phyloP scores from a whole-genome alignment of 2,113 vertebrate species.

The Cinclus mexicanus region DNA sequence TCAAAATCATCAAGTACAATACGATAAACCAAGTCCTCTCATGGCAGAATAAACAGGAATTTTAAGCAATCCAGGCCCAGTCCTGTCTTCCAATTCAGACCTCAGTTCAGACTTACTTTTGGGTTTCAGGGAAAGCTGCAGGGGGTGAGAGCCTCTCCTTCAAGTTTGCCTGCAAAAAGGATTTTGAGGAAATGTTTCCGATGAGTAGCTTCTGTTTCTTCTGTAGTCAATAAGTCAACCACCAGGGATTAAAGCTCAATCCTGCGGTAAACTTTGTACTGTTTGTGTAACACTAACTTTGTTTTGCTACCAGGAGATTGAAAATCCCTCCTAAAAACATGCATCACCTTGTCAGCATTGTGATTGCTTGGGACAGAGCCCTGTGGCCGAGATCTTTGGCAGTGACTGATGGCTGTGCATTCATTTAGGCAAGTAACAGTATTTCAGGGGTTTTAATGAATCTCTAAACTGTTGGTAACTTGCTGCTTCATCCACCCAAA shows the following conservation, averaged over 20 bases:
- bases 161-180: background rate
- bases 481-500: background rate
- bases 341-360: background rate
- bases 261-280: conserved; percentile 58
- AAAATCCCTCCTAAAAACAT: background rate
- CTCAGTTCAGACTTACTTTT: conserved; percentile 24
- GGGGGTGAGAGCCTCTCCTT: background rate
- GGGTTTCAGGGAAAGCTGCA: background rate
- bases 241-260: conserved; percentile 56
- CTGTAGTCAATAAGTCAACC: conserved; percentile 27
- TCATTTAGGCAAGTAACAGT: background rate
- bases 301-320: background rate
- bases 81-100: background rate
- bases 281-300: background rate
- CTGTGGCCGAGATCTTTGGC: background rate
- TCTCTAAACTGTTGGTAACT: background rate
- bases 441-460: background rate
- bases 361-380: background rate
- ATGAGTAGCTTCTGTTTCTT: background rate
- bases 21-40: background rate
- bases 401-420: background rate
- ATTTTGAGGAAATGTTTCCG: background rate
- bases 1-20: background rate
- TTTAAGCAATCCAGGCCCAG: background rate
- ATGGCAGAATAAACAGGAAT: background rate